These are phyloP conservation scores for Clivina fossor DNA, from an alignment of 2,888 invertebrate species.

Conservation along the genomic window DNA sequence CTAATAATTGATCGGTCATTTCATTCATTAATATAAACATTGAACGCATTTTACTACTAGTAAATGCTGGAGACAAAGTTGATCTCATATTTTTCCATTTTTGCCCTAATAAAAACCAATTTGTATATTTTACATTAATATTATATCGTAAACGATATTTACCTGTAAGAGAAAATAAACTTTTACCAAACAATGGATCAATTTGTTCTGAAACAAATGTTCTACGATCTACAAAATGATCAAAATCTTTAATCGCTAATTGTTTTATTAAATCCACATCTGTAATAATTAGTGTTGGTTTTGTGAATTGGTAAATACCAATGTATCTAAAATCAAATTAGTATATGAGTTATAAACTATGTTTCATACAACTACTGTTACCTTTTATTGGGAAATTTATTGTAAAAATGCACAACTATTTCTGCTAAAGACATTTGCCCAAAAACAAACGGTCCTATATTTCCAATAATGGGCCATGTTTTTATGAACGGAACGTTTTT, in stretches of 20 bases:
- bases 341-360: not conserved
- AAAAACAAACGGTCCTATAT: conserved; percentile 36
- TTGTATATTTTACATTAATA: conserved; percentile 35
- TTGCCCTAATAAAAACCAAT: conserved; percentile 46
- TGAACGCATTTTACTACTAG: conserved; percentile 45
- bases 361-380: not conserved
- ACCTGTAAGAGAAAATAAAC: conserved; percentile 28
- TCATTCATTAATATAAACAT: conserved; percentile 43
- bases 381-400: conserved; percentile 16
- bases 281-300: conserved; percentile 14
- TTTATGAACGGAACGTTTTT: conserved; percentile 13
- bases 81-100: conserved; percentile 46
- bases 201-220: conserved; percentile 20
- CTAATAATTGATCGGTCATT: conserved; percentile 42
- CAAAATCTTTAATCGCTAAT: conserved; percentile 27
- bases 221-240: conserved; percentile 22
- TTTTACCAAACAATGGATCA: conserved; percentile 30
- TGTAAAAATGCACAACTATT: conserved; percentile 19
- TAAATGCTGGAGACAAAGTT: conserved; percentile 45
- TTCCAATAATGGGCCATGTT: conserved; percentile 38
- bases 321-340: conserved; percentile 20
- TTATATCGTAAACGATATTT: conserved; percentile 29
- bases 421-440: conserved; percentile 17
- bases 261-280: conserved; percentile 28
- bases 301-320: conserved; percentile 14